phyloP scores from a whole-genome alignment of 2,888 invertebrate genomes.

The Lasioglossum malachurum region DNA sequence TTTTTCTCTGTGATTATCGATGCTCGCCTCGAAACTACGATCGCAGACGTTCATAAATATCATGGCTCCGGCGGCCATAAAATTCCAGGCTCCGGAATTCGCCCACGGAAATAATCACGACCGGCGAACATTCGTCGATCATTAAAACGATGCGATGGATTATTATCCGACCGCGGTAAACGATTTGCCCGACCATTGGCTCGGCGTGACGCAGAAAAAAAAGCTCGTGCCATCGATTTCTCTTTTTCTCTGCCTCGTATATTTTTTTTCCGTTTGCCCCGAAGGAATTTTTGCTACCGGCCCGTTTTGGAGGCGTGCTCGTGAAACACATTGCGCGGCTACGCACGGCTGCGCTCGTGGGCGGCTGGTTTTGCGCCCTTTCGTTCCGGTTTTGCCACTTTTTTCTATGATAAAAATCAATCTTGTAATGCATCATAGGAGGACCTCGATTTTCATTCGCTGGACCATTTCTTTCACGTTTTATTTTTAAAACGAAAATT shows the following conservation, averaged over 20 bases:
- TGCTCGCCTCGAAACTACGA: neutral
- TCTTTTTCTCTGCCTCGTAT: neutral
- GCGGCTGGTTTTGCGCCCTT: neutral
- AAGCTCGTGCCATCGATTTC: constrained; percentile 7
- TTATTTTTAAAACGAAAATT: too few species aligned
- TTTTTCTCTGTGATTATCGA: neutral
- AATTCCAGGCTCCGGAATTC: neutral
- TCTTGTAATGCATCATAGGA: neutral
- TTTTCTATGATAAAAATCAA: neutral
- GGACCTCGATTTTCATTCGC: neutral
- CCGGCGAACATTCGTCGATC: constrained; percentile 40
- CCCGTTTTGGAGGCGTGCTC: constrained; percentile 46
- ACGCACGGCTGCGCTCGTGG: neutral
- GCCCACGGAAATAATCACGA: neutral
- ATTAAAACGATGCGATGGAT: constrained; percentile 54
- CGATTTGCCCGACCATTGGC: constrained; percentile 37
- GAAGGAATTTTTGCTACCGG: constrained; percentile 50
- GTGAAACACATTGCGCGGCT: constrained; percentile 38
- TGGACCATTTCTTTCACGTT: neutral
- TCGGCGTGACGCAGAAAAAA: constrained; percentile 30
- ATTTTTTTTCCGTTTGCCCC: constrained; percentile 22
- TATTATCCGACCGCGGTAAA: constrained; percentile 55
- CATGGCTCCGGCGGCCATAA: neutral
- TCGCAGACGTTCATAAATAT: neutral
- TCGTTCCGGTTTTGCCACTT: neutral